These are phyloP conservation scores for Nycticebus coucang DNA, from an alignment of 2,113 vertebrate genomes.

Conservation along the genomic window DNA sequence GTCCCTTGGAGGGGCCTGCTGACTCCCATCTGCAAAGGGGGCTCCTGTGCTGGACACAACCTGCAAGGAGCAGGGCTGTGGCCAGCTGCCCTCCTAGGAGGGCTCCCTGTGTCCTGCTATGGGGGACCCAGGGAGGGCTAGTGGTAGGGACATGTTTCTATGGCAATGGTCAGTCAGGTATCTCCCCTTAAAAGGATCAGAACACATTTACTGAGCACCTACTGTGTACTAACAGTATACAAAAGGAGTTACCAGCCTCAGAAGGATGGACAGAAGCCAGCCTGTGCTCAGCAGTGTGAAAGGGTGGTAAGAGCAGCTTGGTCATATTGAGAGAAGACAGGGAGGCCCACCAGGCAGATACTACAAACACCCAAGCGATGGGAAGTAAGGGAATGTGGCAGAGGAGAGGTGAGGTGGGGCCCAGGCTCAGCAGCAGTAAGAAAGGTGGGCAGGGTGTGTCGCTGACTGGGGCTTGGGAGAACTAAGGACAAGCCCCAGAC, in stretches of 20 bases:
- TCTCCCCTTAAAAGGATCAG: neutral
- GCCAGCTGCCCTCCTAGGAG: neutral
- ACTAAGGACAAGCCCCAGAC: neutral
- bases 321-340: neutral
- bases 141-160: neutral
- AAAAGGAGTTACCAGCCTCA: neutral
- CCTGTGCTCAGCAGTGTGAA: neutral
- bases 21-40: neutral
- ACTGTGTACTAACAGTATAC: neutral
- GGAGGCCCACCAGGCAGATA: neutral
- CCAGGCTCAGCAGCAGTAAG: neutral
- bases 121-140: neutral
- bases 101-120: rapidly evolving
- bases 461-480: neutral
- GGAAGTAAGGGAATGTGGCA: neutral
- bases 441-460: neutral
- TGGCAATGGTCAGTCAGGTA: neutral
- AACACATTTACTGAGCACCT: too few species aligned
- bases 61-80: neutral
- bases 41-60: neutral
- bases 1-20: neutral
- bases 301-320: too few species aligned
- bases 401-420: neutral
- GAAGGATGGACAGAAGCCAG: neutral
- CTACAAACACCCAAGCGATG: neutral